These are phyloP conservation scores for Pogonus chalceus DNA, from an alignment of 1,140 invertebrate genomes.

Conservation along the genomic window DNA sequence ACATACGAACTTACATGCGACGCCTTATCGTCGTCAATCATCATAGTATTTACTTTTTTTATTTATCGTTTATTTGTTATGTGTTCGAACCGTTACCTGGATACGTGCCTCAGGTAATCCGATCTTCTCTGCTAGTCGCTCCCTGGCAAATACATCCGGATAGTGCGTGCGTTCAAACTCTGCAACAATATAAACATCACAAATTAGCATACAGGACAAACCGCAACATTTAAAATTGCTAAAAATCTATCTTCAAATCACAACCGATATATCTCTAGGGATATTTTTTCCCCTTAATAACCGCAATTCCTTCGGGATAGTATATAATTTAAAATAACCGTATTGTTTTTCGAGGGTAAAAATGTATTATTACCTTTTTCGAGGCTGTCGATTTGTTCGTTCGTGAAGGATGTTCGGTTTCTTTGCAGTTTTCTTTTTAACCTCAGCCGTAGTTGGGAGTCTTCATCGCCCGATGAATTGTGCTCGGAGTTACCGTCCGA, in stretches of 20 bases:
- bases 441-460: constrained; percentile 75
- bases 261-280: too few species aligned
- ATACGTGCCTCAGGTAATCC: constrained; percentile 95
- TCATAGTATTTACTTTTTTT: background rate
- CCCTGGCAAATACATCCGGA: constrained; percentile 92
- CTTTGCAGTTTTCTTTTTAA: constrained; percentile 95
- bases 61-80: background rate
- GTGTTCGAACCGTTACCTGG: constrained; percentile 57
- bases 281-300: too few species aligned
- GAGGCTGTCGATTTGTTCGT: constrained; percentile 96
- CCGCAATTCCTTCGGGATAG: too few species aligned
- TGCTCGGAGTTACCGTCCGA: constrained; percentile 65
- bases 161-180: constrained; percentile 70
- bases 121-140: constrained; percentile 91
- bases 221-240: background rate
- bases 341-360: background rate
- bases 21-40: constrained; percentile 10
- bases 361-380: constrained; percentile 72
- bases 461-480: constrained; percentile 71
- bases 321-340: background rate
- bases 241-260: too few species aligned
- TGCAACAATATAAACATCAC: constrained; percentile 28
- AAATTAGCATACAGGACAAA: too few species aligned
- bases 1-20: constrained; percentile 10
- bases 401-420: constrained; percentile 97